phyloP scores from a whole-genome alignment of 1,140 invertebrate species.

The Patella vulgata region DNA sequence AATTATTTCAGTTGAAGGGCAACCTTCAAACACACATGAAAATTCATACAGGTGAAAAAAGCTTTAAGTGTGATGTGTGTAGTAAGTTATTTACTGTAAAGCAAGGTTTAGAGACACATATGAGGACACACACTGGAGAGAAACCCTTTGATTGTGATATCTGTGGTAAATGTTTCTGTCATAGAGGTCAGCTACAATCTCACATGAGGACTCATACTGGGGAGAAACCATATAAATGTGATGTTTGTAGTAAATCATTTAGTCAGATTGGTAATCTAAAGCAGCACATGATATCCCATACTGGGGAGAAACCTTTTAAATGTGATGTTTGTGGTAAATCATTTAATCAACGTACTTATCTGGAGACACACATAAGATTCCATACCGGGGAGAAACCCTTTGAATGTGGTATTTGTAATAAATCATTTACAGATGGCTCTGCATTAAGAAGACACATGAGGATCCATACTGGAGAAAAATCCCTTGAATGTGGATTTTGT shows the following conservation, averaged over 20 bases:
- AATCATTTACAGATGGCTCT: conserved; percentile 18
- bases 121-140: conserved; percentile 10
- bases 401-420: conserved; percentile 29
- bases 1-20: too few relatives aligned
- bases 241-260: too few relatives aligned
- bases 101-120: conserved; percentile 8
- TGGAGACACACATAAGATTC: too few relatives aligned
- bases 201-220: not conserved
- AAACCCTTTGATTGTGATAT: conserved; percentile 11
- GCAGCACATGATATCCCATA: too few relatives aligned
- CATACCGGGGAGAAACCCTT: too few relatives aligned
- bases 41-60: conserved; percentile 1
- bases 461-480: conserved; percentile 25
- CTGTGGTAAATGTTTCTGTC: not conserved
- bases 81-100: conserved; percentile 4
- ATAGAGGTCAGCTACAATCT: not conserved
- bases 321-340: too few relatives aligned
- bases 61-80: conserved; percentile 10
- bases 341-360: too few relatives aligned
- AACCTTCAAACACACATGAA: too few relatives aligned
- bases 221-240: conserved; percentile 8
- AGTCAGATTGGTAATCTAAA: too few relatives aligned
- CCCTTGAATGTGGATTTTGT: conserved; percentile 27
- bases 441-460: conserved; percentile 11
- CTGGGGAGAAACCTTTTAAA: too few relatives aligned